These are phyloP conservation scores for Caenorhabditis inopinata DNA, from an alignment of 1,140 invertebrate genomes.

Conservation along the genomic window DNA sequence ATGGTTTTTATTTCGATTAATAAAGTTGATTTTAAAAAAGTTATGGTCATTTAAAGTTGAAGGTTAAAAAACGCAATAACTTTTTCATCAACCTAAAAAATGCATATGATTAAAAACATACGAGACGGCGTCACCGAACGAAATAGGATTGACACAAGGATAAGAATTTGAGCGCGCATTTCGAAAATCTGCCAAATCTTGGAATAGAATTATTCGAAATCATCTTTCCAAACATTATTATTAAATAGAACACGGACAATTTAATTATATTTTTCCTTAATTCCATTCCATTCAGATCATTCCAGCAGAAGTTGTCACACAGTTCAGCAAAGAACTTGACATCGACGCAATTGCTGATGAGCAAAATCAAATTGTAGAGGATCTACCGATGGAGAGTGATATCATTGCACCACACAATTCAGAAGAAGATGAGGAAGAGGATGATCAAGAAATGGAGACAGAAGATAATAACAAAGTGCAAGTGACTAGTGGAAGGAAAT, in stretches of 20 bases:
- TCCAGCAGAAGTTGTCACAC: slow-evolving; percentile 78
- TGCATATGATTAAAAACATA: too few species aligned
- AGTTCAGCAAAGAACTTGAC: slow-evolving; percentile 81
- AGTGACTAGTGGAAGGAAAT: slow-evolving; percentile 36
- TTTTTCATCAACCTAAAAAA: too few species aligned
- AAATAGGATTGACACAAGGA: neutral
- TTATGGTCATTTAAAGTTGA: too few species aligned
- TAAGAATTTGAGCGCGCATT: neutral
- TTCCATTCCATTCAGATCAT: too few species aligned
- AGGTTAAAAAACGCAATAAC: too few species aligned
- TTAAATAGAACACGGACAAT: too few species aligned
- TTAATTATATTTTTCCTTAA: too few species aligned
- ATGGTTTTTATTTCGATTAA: too few species aligned
- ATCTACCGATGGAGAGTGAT: slow-evolving; percentile 27
- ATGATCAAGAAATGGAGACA: slow-evolving; percentile 46
- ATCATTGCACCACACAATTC: neutral
- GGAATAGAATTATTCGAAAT: neutral
- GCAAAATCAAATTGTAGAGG: slow-evolving; percentile 71
- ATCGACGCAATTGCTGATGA: slow-evolving; percentile 76
- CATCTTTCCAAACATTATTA: neutral
- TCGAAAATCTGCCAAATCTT: too few species aligned
- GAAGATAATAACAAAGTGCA: slow-evolving; percentile 27
- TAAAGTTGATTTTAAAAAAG: too few species aligned
- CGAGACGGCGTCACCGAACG: neutral
- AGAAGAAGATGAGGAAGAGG: slow-evolving; percentile 30